Evolutionary conservation across 1,140 invertebrate species (phyloP), one percentile per base, ranked within the genome.

Genomic region (Harlomillsia oculata): DNA sequence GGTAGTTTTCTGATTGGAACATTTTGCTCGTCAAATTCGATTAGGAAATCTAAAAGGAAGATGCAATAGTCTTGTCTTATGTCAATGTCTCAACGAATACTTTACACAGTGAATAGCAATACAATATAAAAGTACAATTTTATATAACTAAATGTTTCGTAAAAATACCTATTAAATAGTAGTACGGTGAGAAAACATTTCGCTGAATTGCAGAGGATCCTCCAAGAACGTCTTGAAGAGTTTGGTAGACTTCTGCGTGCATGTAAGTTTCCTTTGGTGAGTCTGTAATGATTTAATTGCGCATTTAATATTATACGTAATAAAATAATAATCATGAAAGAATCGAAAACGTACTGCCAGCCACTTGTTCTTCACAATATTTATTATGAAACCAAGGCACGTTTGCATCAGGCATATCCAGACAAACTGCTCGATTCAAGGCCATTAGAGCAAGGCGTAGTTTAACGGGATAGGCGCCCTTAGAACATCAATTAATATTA

Each of bases 341-440:
- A 23, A 36, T 28, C 44, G 11, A 2, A 43, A 48, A 39, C 59
- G 36, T 56, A 70, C 68, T 61, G 36, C 30, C 18, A 11, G 52
- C 40, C 34, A 63, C 45, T 11, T 67, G 29, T 59, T 70, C 75
- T 66, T 80, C 70, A 30, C 79, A 71, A 58, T 77, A 80, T 59
- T 79, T 79, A 57, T 78, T 73, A 68, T 82, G 80, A 64, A 82
- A 81, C 80, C 80, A 82, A 2, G 80, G 80, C 26, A 82, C 71
- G 63, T 77, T 75, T 18, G 71, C 68, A 43, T 55, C 34, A 0
- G 80, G 78, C 63, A 78, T 71, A 67, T 80, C 80, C 18, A 82
- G 67, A 58, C 80, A 82, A 9, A 81, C 78, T 5, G 77, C 74
- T 50, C 80, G 70, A 69, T 82, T 82, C 16, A 82, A 62, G 49